Base-by-base conservation (phyloP, 2,888 invertebrate genomes). In the Protophormia terraenovae region DNA sequence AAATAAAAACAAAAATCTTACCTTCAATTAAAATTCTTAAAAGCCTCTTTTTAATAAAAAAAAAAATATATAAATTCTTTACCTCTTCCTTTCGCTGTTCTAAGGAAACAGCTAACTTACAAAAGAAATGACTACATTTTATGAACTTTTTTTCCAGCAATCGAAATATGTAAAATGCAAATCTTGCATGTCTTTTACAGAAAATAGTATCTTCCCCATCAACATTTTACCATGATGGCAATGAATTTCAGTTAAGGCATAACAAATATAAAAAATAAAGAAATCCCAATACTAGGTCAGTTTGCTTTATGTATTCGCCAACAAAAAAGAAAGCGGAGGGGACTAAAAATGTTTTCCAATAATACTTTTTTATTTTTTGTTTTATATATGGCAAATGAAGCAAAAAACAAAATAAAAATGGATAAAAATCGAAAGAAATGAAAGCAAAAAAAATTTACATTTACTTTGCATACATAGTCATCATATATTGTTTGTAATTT, bases 401-500 rank as follows among this genome's bases (percentile, higher is more conserved):
- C 71, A 71, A 73, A n/a, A 72, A 8, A 29, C 12, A 67, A 50
- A 81, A 55, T 24, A 45, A 55, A 69, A 45, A 38, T n/a, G 53
- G 19, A 82, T 45, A 27, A 62, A 77, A 67, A 75, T 60, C 19
- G 38, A 75, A 67, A 14, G 50, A 50, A 81, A 41, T 16, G 35
- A 38, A 62, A 50, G 62, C 16, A 50, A 38, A 7, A 60, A 12
- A 79, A 84, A 72, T 84, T 77, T 81, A 45, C 82, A 82, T 82
- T 82, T 85, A 82, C 73, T 76, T 82, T 82, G 67, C 66, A 77
- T 73, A 38, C 35, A 62, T 62, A 53, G 72, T 80, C 73, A 19
- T 58, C 72, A 77, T 76, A 82, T 71, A 85, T 82, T 82, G 85
- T 85, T 82, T 85, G 82, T 50, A 78, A 73, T 85, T 85, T 85